Evolutionary conservation across 2,888 invertebrate species (phyloP), one percentile per base, ranked within the genome.

Genomic region (Choristoneura rosaceana): DNA sequence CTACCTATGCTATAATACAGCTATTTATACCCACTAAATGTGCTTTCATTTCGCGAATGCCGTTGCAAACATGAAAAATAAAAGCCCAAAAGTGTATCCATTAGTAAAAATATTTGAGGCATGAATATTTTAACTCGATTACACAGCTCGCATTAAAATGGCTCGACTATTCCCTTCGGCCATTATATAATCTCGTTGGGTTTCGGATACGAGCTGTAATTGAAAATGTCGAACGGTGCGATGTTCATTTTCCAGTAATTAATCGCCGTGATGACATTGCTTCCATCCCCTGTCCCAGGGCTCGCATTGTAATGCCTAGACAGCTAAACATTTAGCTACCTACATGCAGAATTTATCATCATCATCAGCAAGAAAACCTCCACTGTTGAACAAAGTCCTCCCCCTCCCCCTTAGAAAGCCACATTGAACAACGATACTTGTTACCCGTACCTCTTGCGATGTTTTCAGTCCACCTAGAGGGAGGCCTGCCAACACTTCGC

Each of bases 161-260:
- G 83, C 77, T 77, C 83, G 83, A 81, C 78, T 82, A 82, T 84
- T 84, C 89, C 91, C 90, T 86, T 82, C 84, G 88, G 89, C 84
- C 80, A 79, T 80, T 76, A 83, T 77, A 85, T 90, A 90, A 90
- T 90, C 86, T 83, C 82, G 80, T 90, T 87, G 82, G 80, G 82
- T 84, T 89, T 86, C 82, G 84, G 88, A 85, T 88, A 81, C 79
- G 81, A 81, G 81, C 84, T 83, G 89, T 92, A 92, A 93, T 93
- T 93, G 93, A 93, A 93, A 93, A 90, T 89, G 90, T 89, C 87
- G 92, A 89, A 85, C 88, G 86, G 84, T 85, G 86, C 85, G 87
- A 88, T 89, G 92, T 91, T 92, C 93, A 93, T 93, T 93, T 93
- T 93, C 90, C 93, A 92, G 85, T 93, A 92, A 93, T 93, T 93